Base-by-base conservation (phyloP, 2,888 invertebrate genomes). In the Caenorhabditis sp. region DNA sequence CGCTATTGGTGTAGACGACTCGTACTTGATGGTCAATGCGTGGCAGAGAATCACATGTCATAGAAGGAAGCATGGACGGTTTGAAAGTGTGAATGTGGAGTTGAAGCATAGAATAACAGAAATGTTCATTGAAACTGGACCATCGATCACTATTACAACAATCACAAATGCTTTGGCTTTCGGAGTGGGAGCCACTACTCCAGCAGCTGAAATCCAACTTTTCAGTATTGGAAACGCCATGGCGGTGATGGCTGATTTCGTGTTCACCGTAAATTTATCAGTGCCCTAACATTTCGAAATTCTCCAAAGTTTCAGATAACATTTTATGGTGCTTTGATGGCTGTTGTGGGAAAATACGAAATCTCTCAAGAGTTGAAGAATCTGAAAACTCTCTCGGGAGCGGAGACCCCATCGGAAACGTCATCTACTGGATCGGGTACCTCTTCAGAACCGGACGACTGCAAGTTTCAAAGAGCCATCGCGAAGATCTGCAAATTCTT, bases 1-100 rank as follows among this genome's bases (percentile, higher is more conserved):
- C 16, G 91, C 91, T 0, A 89, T 91, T 41, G 90, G 91, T 14
- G 91, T 91, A 1, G 91, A 91, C 69, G 91, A 91, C 59, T 90
- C 90, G 8, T 91, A 88, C 76, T 75, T 91, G 54, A 89, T 91
- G 91, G 81, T 89, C n/a, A 90, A 91, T 68, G 86, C 90, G 8
- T 91, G 91, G 90, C 90, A 91, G 63, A 77, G 89, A 35, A 87
- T 90, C 44, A 85, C 89, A 3, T 76, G 70, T n/a, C 24, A 82
- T 8, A 16, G 88, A 51, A 68, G 86, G 74, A 74, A 61, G 24
- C 38, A 61, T 19, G 68, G 69, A 10, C 35, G 68, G 28, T 14
- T 69, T 58, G 54, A 63, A 14, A 80, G 68, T 51, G 64, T 70
- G 8, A 19, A 77, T 3, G 75, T 49, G 19, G 88, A 89, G 35